A percentile compares a stretch with the other conserved stretches of the same genome.
Evolutionary conservation across 2,113 vertebrate species (phyloP).

Genomic region (Cranoglanis bouderius): DNA sequence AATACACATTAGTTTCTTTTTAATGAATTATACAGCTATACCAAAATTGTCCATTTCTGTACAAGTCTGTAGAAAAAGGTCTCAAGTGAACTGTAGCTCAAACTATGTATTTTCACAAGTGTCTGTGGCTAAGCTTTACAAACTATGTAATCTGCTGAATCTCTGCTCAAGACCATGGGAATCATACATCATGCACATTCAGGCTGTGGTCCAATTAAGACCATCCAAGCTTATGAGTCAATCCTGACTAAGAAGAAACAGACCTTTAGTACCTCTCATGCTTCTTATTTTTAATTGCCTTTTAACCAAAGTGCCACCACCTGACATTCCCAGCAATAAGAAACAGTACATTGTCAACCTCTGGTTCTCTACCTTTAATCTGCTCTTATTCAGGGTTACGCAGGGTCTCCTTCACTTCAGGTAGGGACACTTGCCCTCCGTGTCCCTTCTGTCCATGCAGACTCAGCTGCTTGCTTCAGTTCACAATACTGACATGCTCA

Average conservation of each 20-base stretch:
- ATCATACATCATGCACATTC: conserved; percentile 7
- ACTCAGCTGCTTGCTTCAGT: conserved; percentile 29
- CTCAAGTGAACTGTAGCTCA: not conserved
- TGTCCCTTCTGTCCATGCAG: conserved; percentile 25
- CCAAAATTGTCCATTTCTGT: not conserved
- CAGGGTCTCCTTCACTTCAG: conserved; percentile 41
- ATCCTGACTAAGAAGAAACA: not conserved
- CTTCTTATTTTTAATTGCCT: conserved; percentile 29
- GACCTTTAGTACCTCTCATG: not conserved
- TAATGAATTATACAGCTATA: not conserved
- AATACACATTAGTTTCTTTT: conserved; percentile 7
- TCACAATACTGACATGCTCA: conserved; percentile 59
- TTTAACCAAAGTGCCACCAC: conserved; percentile 19
- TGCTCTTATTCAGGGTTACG: conserved; percentile 44
- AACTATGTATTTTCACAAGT: not conserved
- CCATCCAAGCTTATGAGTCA: not conserved
- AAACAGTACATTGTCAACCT: conserved; percentile 48
- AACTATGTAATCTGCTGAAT: not conserved
- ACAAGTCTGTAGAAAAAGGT: not conserved
- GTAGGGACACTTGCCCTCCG: conserved; percentile 56
- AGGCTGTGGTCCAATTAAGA: not conserved
- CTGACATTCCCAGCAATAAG: conserved; percentile 21
- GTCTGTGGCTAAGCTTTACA: not conserved
- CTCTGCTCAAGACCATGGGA: not conserved
- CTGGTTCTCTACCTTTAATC: conserved; percentile 51